Base-by-base conservation (phyloP, 2,113 vertebrate species). In the Oncorhynchus keta region DNA sequence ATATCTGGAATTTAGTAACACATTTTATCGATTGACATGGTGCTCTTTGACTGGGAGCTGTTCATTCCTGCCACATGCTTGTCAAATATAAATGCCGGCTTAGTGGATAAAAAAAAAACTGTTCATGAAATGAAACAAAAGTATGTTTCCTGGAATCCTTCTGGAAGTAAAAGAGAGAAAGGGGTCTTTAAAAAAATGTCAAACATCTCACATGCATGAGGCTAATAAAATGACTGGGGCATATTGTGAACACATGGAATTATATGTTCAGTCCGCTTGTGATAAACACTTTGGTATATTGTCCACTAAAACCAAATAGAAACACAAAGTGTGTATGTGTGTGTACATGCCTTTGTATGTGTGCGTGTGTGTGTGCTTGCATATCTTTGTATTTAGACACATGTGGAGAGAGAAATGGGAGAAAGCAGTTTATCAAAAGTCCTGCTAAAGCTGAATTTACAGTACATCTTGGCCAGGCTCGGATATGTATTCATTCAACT, bases 241-340 rank as follows among this genome's bases (percentile, higher is more conserved):
- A 92, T 92, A 92, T 93, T 93, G 90, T 85, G 85, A 92, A 89
- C 92, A 91, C 88, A 90, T 92, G 90, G 87, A 90, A 89, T 84
- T 90, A 86, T 80, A 91, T 84, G 85, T 88, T 88, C 84, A 79
- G 84, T 88, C 86, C 79, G 86, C 85, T 81, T 74, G 65, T 84
- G 84, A 85, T 92, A 90, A 90, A 92, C 87, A 91, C 77, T 77
- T 73, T 74, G 86, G 87, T 91, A 89, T 90, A 85, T 88, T 86
- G 82, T 77, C 67, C 59, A 85, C 81, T 80, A 75, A 82, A 55
- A 18, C 16, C 51, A 55, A 55, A 74, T 64, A 80, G 79, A 81
- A 83, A 62, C 79, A 86, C 78, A 84, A 81, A 85, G 62, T 89
- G 64, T 66, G 64, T 66, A 5, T 5, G 61, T 82, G 51, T 81